Conservation (phyloP, 2,797 vertebrate species). For the Amniataba percoides region DNA sequence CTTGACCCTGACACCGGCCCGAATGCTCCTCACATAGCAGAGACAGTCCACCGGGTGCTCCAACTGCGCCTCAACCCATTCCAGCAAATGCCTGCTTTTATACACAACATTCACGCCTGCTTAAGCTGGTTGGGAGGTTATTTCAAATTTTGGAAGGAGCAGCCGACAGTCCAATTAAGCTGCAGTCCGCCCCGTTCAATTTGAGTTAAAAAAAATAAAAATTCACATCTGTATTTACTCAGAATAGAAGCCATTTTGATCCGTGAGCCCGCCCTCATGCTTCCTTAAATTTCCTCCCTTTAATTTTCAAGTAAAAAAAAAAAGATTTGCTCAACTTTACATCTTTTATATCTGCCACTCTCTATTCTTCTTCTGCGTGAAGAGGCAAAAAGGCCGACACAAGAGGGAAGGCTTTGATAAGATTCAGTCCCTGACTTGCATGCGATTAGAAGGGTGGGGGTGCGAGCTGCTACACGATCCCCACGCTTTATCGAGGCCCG, state of each 20-base stretch:
- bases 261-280: constrained; percentile 10
- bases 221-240: constrained; percentile 19
- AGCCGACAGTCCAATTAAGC: constrained; percentile 65
- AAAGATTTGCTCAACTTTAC: constrained; percentile 4
- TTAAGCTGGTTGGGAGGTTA: constrained; percentile 44
- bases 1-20: constrained; percentile 70
- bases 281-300: constrained; percentile 15
- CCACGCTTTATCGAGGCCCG: constrained; percentile 20
- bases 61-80: constrained; percentile 52
- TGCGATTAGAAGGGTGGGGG: constrained; percentile 21
- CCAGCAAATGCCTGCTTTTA: constrained; percentile 47
- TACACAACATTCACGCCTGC: constrained; percentile 41
- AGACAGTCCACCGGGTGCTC: constrained; percentile 62
- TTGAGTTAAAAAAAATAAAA: constrained; percentile 26
- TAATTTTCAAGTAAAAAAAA: constrained; percentile 24
- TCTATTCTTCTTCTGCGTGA: constrained; percentile 10
- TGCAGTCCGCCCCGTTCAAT: constrained; percentile 43
- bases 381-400: constrained; percentile 1
- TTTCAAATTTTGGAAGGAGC: constrained; percentile 32
- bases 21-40: constrained; percentile 69
- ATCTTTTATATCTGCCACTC: not conserved
- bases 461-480: constrained; percentile 20
- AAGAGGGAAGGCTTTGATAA: constrained; percentile 27
- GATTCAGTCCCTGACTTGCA: constrained; percentile 32
- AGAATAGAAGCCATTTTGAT: constrained; percentile 21